Percentiles rank a stretch among this genome's conserved stretches.
phyloP scores from a whole-genome alignment of 2,797 vertebrate genomes.

The Anabas testudineus region DNA sequence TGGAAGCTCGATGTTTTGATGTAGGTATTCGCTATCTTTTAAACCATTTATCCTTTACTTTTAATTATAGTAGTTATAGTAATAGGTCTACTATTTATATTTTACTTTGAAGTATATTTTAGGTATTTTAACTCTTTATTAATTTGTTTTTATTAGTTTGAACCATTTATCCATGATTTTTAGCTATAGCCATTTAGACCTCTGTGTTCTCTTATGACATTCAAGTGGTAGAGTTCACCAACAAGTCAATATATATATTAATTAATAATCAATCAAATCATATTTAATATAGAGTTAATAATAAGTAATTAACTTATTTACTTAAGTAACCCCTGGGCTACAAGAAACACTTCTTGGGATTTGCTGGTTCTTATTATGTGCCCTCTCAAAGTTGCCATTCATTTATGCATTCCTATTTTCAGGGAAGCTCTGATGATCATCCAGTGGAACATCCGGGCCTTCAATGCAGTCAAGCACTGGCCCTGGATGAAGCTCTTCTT shows the following conservation, averaged over 20 bases:
- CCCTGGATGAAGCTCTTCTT: slow-evolving; percentile 97
- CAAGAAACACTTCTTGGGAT: not conserved
- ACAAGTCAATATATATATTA: not conserved
- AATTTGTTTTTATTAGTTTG: not conserved
- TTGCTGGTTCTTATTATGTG: not conserved
- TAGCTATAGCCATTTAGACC: not conserved
- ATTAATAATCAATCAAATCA: too few species aligned
- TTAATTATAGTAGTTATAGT: too few species aligned
- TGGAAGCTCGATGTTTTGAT: too few species aligned
- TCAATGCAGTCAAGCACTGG: slow-evolving; percentile 95
- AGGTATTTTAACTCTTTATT: not conserved
- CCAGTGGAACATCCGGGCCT: slow-evolving; percentile 95
- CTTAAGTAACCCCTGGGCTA: not conserved
- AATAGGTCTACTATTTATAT: too few species aligned
- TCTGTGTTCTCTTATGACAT: not conserved
- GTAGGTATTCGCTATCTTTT: too few species aligned
- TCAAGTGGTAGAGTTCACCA: not conserved
- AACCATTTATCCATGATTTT: not conserved
- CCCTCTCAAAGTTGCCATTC: slow-evolving; percentile 34
- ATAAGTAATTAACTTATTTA: not conserved
- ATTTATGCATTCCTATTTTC: slow-evolving; percentile 5
- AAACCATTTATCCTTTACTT: too few species aligned
- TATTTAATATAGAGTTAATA: too few species aligned
- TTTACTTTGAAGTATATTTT: too few species aligned
- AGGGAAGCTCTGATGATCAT: slow-evolving; percentile 94